These are phyloP conservation scores for Lycodopsis pacificus DNA, from an alignment of 2,797 vertebrate genomes.

Conservation along the genomic window DNA sequence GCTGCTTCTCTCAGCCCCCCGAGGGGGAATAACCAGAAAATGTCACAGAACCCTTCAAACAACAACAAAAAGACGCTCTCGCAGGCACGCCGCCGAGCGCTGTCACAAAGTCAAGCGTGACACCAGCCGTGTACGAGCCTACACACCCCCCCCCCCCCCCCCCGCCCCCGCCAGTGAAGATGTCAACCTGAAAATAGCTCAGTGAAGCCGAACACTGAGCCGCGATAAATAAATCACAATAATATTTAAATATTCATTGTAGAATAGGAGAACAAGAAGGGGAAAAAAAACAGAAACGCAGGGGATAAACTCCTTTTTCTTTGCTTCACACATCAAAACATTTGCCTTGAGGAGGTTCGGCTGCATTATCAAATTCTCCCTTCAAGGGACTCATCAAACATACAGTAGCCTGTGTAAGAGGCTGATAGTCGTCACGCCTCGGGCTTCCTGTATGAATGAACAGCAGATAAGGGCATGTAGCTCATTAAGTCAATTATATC, in stretches of 20 bases:
- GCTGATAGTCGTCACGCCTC: slow-evolving; percentile 70
- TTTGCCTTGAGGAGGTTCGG: slow-evolving; percentile 66
- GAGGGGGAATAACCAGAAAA: slow-evolving; percentile 54
- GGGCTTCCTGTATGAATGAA: slow-evolving; percentile 69
- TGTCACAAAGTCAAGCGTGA: slow-evolving; percentile 61
- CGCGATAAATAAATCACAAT: slow-evolving; percentile 72
- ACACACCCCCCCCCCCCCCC: slow-evolving; percentile 25
- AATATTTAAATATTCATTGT: slow-evolving; percentile 74
- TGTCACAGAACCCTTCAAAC: slow-evolving; percentile 71
- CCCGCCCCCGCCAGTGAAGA: slow-evolving; percentile 52
- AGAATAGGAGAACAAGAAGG: slow-evolving; percentile 45
- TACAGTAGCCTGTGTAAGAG: slow-evolving; percentile 71
- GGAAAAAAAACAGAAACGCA: slow-evolving; percentile 3
- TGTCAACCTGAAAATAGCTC: slow-evolving; percentile 73
- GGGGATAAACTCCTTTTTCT: slow-evolving; percentile 59
- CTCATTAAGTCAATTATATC: slow-evolving; percentile 78
- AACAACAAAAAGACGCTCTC: slow-evolving; percentile 62
- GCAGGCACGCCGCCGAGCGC: slow-evolving; percentile 25
- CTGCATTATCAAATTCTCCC: slow-evolving; percentile 66
- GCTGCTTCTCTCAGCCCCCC: slow-evolving; percentile 42
- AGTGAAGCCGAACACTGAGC: slow-evolving; percentile 55
- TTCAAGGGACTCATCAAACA: slow-evolving; percentile 76
- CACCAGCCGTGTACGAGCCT: slow-evolving; percentile 49
- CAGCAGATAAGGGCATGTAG: slow-evolving; percentile 72
- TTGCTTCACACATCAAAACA: slow-evolving; percentile 62